Evolutionary conservation across 2,888 invertebrate genomes (phyloP), one percentile per base, ranked within the genome.

Genomic region (Beris morrisii): DNA sequence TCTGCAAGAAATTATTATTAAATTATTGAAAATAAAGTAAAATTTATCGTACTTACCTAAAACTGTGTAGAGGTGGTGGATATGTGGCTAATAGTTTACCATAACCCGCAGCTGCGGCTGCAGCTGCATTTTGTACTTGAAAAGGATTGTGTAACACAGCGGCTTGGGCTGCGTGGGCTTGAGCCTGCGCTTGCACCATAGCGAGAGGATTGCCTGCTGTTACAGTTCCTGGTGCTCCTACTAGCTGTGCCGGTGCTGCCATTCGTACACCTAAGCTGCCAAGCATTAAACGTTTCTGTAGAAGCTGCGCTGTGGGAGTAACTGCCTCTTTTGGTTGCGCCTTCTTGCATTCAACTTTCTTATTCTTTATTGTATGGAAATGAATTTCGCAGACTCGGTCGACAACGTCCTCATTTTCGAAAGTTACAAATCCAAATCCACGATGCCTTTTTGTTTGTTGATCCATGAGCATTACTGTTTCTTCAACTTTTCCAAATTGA

Each of bases 311-410:
- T 66, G 87, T 86, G 5, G 88, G 88, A 71, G 88, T 88, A 0
- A 93, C 93, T 0, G 92, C 91, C 76, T 94, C 93, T 78, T 93
- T 93, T 30, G 94, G 93, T 83, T 93, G 93, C 2, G 94, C 93
- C 79, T 93, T 92, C 82, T 94, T 94, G 81, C 93, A 94, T 81
- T 94, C 93, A 38, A 87, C 88, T 81, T 93, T 93, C 81, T 94
- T 94, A 78, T 93, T 93, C 82, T 94, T 94, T 74, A 94, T 92
- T 67, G 92, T 93, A 81, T 94, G 94, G 80, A 93, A 94, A 81
- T 94, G 94, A 57, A 94, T 93, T 76, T 94, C 93, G 82, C 93
- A 93, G n/a, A 94, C 93, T 71, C 92, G 87, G 78, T 94, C 94
- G 15, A 94, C 94, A 3, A 93, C 92, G 78, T 94, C 93, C 79